Percentiles rank a stretch among this genome's conserved stretches.
phyloP scores from a whole-genome alignment of 1,140 invertebrate species.

The Trachymyrmex septentrionalis region DNA sequence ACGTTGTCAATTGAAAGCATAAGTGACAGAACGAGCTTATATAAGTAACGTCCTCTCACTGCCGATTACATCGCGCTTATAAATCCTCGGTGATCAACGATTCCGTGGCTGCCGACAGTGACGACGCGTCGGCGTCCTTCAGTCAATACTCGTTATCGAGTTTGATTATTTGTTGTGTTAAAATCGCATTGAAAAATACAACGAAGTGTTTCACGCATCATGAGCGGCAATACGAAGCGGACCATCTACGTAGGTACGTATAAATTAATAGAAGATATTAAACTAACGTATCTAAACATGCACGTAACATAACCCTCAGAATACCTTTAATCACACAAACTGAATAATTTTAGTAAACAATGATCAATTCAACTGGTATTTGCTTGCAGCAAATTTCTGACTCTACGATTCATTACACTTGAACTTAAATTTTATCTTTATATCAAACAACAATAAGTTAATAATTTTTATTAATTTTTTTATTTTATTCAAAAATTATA shows the following conservation, averaged over 20 bases:
- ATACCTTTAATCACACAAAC: too few relatives aligned
- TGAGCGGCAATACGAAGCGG: constrained; percentile 90
- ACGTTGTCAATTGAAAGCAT: constrained; percentile 46
- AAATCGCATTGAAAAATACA: constrained; percentile 3
- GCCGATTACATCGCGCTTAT: constrained; percentile 29
- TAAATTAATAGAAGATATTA: not conserved
- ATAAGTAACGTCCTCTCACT: constrained; percentile 48
- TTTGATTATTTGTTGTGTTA: constrained; percentile 25
- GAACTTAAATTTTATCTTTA: not conserved
- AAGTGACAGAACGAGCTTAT: constrained; percentile 54
- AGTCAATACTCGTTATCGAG: constrained; percentile 64
- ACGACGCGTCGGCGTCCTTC: constrained; percentile 56
- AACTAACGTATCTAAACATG: not conserved
- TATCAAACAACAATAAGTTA: not conserved
- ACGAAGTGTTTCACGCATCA: constrained; percentile 60
- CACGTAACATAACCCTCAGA: not conserved
- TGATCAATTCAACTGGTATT: not conserved
- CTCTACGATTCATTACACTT: not conserved
- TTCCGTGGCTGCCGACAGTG: not conserved
- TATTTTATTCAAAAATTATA: not conserved
- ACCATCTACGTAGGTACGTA: constrained; percentile 91
- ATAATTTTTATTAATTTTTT: not conserved
- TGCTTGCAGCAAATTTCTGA: not conserved
- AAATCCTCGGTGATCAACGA: constrained; percentile 14
- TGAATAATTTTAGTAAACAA: too few relatives aligned